Conservation (phyloP, 1,140 invertebrate genomes). For the Bombus huntii region DNA sequence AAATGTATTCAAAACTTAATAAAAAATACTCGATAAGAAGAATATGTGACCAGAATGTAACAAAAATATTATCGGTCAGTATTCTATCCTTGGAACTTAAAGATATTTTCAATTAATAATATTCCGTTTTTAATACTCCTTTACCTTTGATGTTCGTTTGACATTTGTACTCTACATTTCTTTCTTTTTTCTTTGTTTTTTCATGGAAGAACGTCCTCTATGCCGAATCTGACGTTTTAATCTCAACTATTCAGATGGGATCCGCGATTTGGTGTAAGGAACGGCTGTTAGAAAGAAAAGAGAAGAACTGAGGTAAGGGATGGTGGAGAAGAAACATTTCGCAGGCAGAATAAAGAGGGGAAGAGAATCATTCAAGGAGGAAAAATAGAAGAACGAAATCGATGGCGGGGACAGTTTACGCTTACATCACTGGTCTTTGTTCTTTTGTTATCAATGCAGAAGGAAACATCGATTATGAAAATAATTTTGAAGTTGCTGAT, state of each 20-base stretch:
- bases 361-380: neutral
- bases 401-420: constrained; percentile 43
- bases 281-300: neutral
- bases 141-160: neutral
- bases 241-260: constrained; percentile 81
- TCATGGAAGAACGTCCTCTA: constrained; percentile 63
- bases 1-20: neutral
- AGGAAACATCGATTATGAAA: neutral
- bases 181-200: constrained; percentile 20
- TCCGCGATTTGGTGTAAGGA: constrained; percentile 69
- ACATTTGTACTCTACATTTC: neutral
- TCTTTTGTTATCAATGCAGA: neutral
- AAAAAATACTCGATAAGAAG: neutral
- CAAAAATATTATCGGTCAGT: neutral
- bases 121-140: constrained; percentile 76
- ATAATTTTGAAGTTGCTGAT: neutral
- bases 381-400: constrained; percentile 35
- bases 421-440: constrained; percentile 11
- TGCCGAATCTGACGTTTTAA: constrained; percentile 81
- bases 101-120: constrained; percentile 75
- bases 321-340: constrained; percentile 26
- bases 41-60: neutral
- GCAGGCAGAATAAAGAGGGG: constrained; percentile 31
- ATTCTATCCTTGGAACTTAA: constrained; percentile 13
- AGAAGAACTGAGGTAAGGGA: neutral